Base-by-base conservation (phyloP, 2,113 vertebrate genomes). In the Alethe castanea region DNA sequence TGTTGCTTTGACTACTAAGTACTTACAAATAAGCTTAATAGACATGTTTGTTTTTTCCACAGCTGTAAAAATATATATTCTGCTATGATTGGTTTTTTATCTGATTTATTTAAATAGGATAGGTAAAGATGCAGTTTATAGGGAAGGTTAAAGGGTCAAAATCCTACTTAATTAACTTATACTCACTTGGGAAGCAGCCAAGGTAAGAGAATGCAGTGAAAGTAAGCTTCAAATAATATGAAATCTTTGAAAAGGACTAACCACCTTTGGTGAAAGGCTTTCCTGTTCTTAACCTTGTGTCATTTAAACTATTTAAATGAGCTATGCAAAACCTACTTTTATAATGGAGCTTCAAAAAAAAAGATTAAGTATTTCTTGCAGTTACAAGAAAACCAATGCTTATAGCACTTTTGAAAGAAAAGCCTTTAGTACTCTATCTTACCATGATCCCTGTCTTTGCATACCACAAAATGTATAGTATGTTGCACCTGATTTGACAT, bases 71-170 rank as follows among this genome's bases (percentile, higher is more conserved):
- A 95, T 96, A 94, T 73, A 93, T 81, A 85, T 83, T 71, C 80
- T 95, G 91, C 77, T 79, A 57, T 57, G 61, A 96, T 94, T 94
- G 73, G 28, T 36, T 97, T 94, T 96, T 95, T 96, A 94, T 96
- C 97, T 94, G 95, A 92, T 98, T 98, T 97, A 97, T 98, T 97
- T 98, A 98, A 97, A 97, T 97, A 92, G 90, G 95, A 92, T 96
- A 97, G 94, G 96, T 86, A 96, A 96, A 77, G 71, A 95, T 96
- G 80, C 86, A 93, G 95, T 95, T 85, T 96, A 64, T 91, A 92
- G 64, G 48, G 52, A 92, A 89, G 92, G 96, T 96, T 96, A 97
- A 93, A 96, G 83, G 94, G 92, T 97, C 85, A 69, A 92, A 97
- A 98, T 95, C 95, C 88, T 92, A 77, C 95, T 96, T 97, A 97